Evolutionary conservation across 2,113 vertebrate genomes (phyloP), one percentile per base, ranked within the genome.

Genomic region (Rhinogobius similis): DNA sequence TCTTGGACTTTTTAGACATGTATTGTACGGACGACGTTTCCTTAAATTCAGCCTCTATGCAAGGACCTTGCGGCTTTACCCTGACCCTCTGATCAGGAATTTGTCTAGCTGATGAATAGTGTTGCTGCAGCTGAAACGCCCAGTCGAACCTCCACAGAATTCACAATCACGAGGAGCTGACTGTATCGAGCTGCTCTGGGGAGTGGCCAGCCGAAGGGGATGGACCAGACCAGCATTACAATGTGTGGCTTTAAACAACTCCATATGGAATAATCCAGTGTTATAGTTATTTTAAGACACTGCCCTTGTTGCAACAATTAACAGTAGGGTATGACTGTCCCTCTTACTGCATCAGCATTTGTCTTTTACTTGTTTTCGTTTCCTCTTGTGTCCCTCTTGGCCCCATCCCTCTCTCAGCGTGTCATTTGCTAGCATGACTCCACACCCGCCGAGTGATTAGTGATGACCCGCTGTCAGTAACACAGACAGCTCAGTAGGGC

Each of bases 361-460:
- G 74, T 81, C 79, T 82, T 82, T 13, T 58, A 3, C 52, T 29
- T 62, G 21, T 4, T 64, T 74, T 77, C 39, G 10, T 76, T 64
- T 58, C 20, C 70, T 29, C 65, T 36, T 67, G 75, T 70, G 1
- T 63, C 39, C 65, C 69, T 48, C 58, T n/a, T 9, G 26, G 77
- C 59, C 72, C 46, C 63, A 72, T 83, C 64, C 62, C 71, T 74
- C 64, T 79, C 79, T 56, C 85, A 78, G 73, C 65, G 16, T 67
- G 73, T 14, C 44, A 27, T 77, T 75, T 21, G 56, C 73, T 68
- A 58, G 56, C 67, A 63, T 77, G 79, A 83, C 50, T 81, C 58
- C 67, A 41, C 70, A 69, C 87, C 85, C 79, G 82, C 87, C 67
- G 88, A 68, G 86, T 86, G 79, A 88, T 93, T 87, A 92, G 85